Percentiles rank a stretch among this genome's conserved stretches.
Evolutionary conservation across 2,113 vertebrate genomes (phyloP).

Genomic region (Eptatretus burgeri): DNA sequence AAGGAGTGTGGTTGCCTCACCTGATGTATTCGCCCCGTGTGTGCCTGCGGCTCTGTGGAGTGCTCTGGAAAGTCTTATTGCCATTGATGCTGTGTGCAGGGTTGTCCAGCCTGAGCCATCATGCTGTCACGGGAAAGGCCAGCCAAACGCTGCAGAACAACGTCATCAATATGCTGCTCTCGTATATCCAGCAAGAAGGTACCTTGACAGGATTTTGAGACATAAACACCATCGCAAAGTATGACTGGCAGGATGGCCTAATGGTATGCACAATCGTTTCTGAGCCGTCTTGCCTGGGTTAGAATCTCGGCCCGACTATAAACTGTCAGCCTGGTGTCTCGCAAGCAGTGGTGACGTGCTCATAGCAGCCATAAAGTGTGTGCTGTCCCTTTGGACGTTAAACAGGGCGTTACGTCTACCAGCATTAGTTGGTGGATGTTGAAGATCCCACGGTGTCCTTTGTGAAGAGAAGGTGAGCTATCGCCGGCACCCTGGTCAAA

Average conservation of each 20-base stretch:
- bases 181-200: conserved; percentile 83
- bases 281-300: background rate
- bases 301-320: background rate
- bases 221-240: background rate
- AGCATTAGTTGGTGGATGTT: too few relatives aligned
- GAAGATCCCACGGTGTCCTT: too few relatives aligned
- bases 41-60: background rate
- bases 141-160: conserved; percentile 42
- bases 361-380: too few relatives aligned
- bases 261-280: background rate
- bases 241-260: too few relatives aligned
- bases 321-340: background rate
- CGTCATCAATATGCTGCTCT: conserved; percentile 36
- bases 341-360: too few relatives aligned
- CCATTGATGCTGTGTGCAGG: conserved; percentile 18
- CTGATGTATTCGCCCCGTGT: background rate
- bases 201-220: conserved; percentile 20
- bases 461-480: too few relatives aligned
- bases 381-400: too few relatives aligned
- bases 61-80: background rate
- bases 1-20: conserved; percentile 6
- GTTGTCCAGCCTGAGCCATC: conserved; percentile 59
- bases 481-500: too few relatives aligned
- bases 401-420: too few relatives aligned
- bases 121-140: conserved; percentile 46